These are phyloP conservation scores for Marmota flaviventris DNA, from an alignment of 2,113 vertebrate genomes.

Conservation along the genomic window DNA sequence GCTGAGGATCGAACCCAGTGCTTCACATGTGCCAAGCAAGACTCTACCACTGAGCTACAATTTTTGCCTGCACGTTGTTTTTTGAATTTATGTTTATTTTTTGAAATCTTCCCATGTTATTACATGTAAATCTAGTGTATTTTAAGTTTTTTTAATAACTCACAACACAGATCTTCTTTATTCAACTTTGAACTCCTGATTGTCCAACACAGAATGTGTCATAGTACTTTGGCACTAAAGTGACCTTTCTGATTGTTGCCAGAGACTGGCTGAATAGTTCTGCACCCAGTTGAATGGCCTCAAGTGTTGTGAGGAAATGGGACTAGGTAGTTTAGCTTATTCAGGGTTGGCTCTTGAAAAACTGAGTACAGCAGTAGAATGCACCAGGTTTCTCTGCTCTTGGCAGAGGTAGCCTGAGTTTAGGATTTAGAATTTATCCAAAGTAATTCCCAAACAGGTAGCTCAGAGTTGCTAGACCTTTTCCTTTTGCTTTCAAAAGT, in stretches of 20 bases:
- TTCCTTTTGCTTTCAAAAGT: not conserved
- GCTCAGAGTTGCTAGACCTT: not conserved
- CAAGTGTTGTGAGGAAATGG: rapidly evolving
- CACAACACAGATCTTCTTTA: not conserved
- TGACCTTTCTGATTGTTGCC: not conserved
- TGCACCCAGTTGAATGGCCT: not conserved
- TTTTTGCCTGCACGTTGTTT: no score
- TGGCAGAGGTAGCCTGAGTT: not conserved
- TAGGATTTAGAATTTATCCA: not conserved
- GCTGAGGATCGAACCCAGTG: no score
- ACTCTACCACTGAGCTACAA: no score
- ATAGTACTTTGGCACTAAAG: not conserved
- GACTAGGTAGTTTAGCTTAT: no score
- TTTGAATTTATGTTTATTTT: not conserved
- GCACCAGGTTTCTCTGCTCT: not conserved
- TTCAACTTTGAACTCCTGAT: not conserved
- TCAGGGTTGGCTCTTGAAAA: not conserved
- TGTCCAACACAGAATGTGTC: not conserved
- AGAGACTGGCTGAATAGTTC: not conserved
- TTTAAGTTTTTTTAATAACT: not conserved
- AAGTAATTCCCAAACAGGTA: not conserved
- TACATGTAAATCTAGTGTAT: not conserved
- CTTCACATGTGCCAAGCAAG: no score
- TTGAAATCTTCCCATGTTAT: not conserved
- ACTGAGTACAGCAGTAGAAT: not conserved